Evolutionary conservation across 2,888 invertebrate genomes (phyloP), one percentile per base, ranked within the genome.

Genomic region (Diogma glabrata): DNA sequence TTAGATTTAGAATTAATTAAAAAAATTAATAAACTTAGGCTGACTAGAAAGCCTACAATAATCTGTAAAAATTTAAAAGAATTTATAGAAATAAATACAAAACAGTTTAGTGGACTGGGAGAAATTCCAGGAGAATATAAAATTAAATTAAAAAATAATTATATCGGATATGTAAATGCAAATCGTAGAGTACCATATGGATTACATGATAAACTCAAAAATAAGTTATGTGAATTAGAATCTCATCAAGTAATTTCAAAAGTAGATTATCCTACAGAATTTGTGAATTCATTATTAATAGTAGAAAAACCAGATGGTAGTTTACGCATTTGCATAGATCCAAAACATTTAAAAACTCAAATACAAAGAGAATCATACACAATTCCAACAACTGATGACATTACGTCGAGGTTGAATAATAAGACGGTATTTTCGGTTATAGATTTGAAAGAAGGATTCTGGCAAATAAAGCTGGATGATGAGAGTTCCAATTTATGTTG

Each of bases 381-480:
- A 20, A 60, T 63, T 55, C 58, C 61, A 23, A 57, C 60, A 16
- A 48, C 59, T 6, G 58, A 61, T 8, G 58, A 61, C 50, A 52
- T 60, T 5, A 54, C 49, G 10, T 33, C 53, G 12, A 30, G 50
- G 7, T 54, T 57, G 16, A 43, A 52, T 19, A 49, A 47, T 19
- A 55, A 53, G 49, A 16, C 33, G 12, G 20, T 52, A 14, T 58
- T 56, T 28, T 49, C 56, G 3, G 55, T 57, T 10, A 22, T 56
- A 12, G 58, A 56, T 38, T 33, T 47, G 6, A 49, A n/a, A 2
- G 50, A 54, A 12, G 53, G 52, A 16, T 58, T 55, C 53, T 58
- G 56, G 53, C 57, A 58, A 23, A 53, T 58, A 8, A 50, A 48
- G 10, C 40, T 57, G 6, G 51, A 54, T 33, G 46, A 40, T 5